Evolutionary conservation across 2,113 vertebrate genomes (phyloP).

Genomic region (Leucopternis melanops): DNA sequence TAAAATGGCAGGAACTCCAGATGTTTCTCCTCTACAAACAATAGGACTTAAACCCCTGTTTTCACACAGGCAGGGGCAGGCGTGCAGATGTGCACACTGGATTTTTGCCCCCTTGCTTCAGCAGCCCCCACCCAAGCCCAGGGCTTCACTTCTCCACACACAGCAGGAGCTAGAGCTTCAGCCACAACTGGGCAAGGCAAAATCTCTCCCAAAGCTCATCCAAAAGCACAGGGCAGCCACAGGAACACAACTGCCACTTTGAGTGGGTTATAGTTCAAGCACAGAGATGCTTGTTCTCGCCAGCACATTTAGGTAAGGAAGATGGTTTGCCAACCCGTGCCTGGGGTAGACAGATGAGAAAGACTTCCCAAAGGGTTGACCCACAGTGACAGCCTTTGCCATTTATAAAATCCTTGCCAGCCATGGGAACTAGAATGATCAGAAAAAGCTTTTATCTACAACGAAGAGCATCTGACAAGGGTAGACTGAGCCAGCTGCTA

Average conservation of each 20-base stretch:
- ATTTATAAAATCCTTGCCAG: background rate
- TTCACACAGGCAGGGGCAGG: background rate
- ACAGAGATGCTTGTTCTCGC: background rate
- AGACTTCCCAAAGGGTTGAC: background rate
- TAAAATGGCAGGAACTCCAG: background rate
- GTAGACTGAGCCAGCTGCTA: background rate
- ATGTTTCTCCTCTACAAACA: background rate
- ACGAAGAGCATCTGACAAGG: background rate
- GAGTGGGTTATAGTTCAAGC: background rate
- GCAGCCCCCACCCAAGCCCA: background rate
- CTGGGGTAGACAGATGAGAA: background rate
- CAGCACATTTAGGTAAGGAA: background rate
- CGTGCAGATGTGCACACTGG: fast-evolving
- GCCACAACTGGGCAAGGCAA: background rate
- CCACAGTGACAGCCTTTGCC: background rate
- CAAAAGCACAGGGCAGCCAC: background rate
- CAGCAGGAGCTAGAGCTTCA: background rate
- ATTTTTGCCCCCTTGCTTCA: background rate
- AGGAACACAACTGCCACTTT: background rate
- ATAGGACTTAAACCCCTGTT: background rate
- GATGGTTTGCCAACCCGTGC: background rate
- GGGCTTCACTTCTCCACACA: background rate
- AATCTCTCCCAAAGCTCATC: background rate
- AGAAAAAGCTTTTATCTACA: background rate
- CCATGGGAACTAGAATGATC: background rate